Conservation (phyloP, 1,140 invertebrate genomes). For the Micrasema minimum region DNA sequence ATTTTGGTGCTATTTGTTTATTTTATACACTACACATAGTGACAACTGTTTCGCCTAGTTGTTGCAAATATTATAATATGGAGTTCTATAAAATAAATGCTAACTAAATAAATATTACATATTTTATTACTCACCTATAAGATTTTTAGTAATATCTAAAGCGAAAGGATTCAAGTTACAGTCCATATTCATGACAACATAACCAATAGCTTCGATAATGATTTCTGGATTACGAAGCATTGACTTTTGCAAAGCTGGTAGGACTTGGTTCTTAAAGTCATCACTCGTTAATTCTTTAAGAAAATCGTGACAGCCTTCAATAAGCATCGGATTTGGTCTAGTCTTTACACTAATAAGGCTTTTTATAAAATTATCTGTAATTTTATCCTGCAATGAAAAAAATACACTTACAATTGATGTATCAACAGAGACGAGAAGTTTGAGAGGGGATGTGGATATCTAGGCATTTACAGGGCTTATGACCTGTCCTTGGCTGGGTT, state of each 20-base stretch:
- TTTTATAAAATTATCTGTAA: slow-evolving; percentile 83
- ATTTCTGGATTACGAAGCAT: slow-evolving; percentile 95
- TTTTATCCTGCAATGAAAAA: slow-evolving; percentile 64
- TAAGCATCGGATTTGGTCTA: slow-evolving; percentile 76
- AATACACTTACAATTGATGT: slow-evolving; percentile 12
- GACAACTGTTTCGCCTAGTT: too few species aligned
- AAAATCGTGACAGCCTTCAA: slow-evolving; percentile 73
- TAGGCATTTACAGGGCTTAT: too few species aligned
- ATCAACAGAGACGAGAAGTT: too few species aligned
- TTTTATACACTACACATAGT: too few species aligned
- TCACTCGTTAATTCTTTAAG: slow-evolving; percentile 74
- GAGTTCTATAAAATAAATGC: too few species aligned
- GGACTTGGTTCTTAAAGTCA: slow-evolving; percentile 80
- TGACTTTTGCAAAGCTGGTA: slow-evolving; percentile 90
- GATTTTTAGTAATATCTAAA: slow-evolving; percentile 82
- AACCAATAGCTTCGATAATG: slow-evolving; percentile 82
- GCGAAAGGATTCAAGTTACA: slow-evolving; percentile 85
- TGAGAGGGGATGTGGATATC: too few species aligned
- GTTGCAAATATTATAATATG: too few species aligned
- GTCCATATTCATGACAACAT: slow-evolving; percentile 76
- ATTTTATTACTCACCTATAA: slow-evolving; percentile 71
- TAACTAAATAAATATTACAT: too few species aligned
- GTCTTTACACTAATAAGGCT: slow-evolving; percentile 83
- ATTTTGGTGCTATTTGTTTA: too few species aligned
- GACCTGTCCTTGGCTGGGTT: too few species aligned